Percentiles rank a stretch among this genome's conserved stretches.
Conservation (phyloP, 2,113 vertebrate genomes). For the Coptodon bakossiorum region DNA sequence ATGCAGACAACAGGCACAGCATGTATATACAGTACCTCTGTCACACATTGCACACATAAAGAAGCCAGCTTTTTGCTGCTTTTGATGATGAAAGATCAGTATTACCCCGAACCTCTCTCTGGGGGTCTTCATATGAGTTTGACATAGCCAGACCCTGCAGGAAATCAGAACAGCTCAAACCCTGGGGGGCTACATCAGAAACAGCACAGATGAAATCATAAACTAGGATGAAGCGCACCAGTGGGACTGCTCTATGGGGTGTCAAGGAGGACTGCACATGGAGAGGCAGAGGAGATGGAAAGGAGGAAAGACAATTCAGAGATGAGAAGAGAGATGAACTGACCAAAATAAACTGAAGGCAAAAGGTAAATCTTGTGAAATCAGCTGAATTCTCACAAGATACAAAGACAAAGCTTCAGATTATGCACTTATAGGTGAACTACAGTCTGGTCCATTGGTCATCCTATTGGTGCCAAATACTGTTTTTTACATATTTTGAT, state of each 20-base stretch:
- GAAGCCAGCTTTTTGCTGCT: background rate
- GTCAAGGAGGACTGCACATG: background rate
- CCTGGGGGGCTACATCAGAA: background rate
- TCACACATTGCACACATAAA: background rate
- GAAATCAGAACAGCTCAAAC: slow-evolving; percentile 22
- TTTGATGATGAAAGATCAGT: background rate
- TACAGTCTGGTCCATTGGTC: background rate
- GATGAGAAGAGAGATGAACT: background rate
- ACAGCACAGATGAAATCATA: slow-evolving; percentile 9
- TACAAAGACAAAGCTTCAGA: background rate
- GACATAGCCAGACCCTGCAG: background rate
- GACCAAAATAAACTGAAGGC: background rate
- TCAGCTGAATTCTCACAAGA: background rate
- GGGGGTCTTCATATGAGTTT: slow-evolving; percentile 4
- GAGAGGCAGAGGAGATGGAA: background rate
- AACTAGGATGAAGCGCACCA: background rate
- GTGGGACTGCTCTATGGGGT: background rate
- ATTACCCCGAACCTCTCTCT: background rate
- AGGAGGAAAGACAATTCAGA: background rate
- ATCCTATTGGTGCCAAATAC: background rate
- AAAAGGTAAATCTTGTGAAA: background rate
- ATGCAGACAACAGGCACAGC: background rate
- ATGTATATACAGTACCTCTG: background rate
- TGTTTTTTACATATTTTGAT: background rate
- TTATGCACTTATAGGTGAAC: background rate